phyloP scores from a whole-genome alignment of 2,797 vertebrate genomes.

The Hapalemur alaotrensis region DNA sequence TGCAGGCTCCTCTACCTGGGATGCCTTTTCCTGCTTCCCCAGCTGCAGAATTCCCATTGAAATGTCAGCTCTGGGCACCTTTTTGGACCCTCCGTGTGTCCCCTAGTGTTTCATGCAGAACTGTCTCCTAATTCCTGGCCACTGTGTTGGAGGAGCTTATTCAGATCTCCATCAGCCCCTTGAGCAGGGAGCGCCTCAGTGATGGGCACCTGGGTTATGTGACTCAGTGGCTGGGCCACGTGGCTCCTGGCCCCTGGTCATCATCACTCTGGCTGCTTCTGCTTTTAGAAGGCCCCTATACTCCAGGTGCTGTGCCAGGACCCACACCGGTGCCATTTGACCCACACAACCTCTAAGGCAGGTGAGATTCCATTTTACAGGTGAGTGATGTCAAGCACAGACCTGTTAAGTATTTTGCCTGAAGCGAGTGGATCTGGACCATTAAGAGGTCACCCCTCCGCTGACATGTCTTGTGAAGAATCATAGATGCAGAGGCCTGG shows the following conservation, averaged over 20 bases:
- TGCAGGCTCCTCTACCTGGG: background rate
- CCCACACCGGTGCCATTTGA: background rate
- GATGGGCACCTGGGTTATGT: background rate
- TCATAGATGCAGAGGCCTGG: background rate
- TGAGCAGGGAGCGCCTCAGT: background rate
- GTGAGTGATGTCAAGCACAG: background rate
- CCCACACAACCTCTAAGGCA: background rate
- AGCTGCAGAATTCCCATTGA: background rate
- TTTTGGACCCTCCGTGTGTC: background rate
- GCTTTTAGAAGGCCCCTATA: background rate
- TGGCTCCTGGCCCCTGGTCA: background rate
- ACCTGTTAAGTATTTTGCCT: background rate
- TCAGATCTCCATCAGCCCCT: background rate
- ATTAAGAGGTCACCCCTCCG: background rate
- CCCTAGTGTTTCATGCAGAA: background rate
- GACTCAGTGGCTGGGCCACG: background rate
- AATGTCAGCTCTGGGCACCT: background rate
- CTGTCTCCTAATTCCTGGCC: background rate
- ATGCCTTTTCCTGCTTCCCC: background rate
- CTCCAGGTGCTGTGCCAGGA: background rate
- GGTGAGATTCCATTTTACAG: background rate
- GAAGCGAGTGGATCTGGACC: background rate
- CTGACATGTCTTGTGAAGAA: background rate
- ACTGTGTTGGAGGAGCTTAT: background rate
- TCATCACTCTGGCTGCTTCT: background rate